Evolutionary conservation across 35 echinoderm and acorn worm genomes (phyloP), one percentile per base, ranked within the genome.

Genomic region (Nesometra sesokonis): DNA sequence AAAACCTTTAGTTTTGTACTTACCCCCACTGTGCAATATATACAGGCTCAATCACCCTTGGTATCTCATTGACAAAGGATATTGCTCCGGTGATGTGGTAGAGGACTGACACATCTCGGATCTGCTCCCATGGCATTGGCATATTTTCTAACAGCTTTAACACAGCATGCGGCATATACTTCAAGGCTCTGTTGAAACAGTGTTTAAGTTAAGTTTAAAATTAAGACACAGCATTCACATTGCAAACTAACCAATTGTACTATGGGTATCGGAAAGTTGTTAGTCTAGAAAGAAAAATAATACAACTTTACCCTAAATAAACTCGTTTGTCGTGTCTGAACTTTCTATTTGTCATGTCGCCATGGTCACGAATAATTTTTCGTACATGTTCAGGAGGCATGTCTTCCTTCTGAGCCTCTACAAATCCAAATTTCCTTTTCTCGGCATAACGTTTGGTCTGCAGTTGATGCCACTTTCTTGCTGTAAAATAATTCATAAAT

Each of bases 101-200:
- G 5, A 99, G 87, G 32, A 93, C 90, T 17, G 81, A 88, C 15
- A 99, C 92, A 83, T 99, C 96, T n/a, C 94, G 79, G 81, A 97
- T 97, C 87, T 97, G 95, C 78, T 97, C 95, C 95, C 95, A 97
- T 11, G 95, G 95, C 95, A 93, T 99, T 11, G 96, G 96, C 96
- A 99, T 99, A 36, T 99, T 99, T 82, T 99, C 96, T 83, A 99
- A 90, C 78, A 99, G 90, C 76, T 99, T 99, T 83, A 99, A 76
- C 11, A 99, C 96, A 77, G 96, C 96, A 80, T 99, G 96, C 17
- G 96, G 96, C 96, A 99, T 99, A 85, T 99, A 99, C 88, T 99
- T 99, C 80, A 97, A 82, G 33, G 95, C 95, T 34, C 94, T 97
- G 82, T 33, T 33, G 47, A n/a, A 32, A 43, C n/a, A n/a, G n/a